A percentile compares a stretch with the other conserved stretches of the same genome.
Conservation (phyloP, 2,888 invertebrate species). For the Pheosia gnoma region DNA sequence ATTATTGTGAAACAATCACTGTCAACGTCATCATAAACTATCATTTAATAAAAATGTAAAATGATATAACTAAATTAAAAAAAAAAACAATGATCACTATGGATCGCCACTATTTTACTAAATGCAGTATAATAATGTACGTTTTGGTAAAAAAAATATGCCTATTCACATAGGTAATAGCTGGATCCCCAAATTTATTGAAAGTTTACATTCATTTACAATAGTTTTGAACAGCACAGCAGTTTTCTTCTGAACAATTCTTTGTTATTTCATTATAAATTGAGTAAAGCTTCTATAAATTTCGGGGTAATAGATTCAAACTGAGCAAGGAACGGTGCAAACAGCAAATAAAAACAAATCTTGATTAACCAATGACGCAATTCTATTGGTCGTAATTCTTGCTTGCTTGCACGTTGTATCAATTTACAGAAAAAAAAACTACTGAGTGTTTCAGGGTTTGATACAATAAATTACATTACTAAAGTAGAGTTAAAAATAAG, state of each 20-base stretch:
- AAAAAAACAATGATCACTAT: conserved; percentile 53
- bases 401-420: too few relatives aligned
- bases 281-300: too few relatives aligned
- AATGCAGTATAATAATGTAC: conserved; percentile 59
- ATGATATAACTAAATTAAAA: conserved; percentile 48
- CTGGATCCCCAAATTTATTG: too few relatives aligned
- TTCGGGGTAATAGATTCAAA: too few relatives aligned
- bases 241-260: too few relatives aligned
- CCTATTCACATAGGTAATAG: conserved; percentile 27
- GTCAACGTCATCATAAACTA: conserved; percentile 79
- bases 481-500: not conserved
- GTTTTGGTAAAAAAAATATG: conserved; percentile 62
- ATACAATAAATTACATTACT: not conserved
- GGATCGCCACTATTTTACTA: conserved; percentile 45
- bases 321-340: too few relatives aligned
- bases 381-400: too few relatives aligned
- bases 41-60: conserved; percentile 77
- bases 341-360: too few relatives aligned
- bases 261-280: too few relatives aligned
- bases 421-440: too few relatives aligned
- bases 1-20: conserved; percentile 72
- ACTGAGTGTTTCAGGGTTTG: not conserved
- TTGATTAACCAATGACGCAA: too few relatives aligned
- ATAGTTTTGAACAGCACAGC: too few relatives aligned
- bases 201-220: conserved; percentile 18